Conservation (phyloP, 1,140 invertebrate genomes). For the Mycetomoellerius zeteki region DNA sequence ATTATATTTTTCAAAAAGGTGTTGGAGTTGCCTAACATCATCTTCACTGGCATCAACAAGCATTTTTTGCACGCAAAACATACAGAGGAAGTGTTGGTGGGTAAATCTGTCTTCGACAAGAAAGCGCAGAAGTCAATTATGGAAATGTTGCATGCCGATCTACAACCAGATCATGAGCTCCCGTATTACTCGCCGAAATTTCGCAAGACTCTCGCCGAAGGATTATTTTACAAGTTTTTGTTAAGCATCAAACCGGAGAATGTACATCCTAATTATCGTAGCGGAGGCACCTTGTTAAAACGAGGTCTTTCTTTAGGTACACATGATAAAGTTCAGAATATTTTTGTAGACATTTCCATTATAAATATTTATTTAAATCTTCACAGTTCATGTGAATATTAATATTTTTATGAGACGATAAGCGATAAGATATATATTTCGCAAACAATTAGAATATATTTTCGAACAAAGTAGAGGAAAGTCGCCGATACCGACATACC, state of each 20-base stretch:
- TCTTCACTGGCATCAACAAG: slow-evolving; percentile 90
- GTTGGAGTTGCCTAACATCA: slow-evolving; percentile 87
- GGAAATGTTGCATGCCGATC: slow-evolving; percentile 87
- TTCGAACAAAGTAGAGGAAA: no score
- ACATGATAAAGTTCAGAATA: no score
- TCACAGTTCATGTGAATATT: no score
- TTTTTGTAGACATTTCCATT: no score
- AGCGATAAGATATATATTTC: no score
- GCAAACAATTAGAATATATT: no score
- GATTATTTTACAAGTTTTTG: slow-evolving; percentile 92
- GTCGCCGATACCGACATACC: no score
- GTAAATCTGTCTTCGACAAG: slow-evolving; percentile 87
- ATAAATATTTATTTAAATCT: no score
- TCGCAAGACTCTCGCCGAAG: slow-evolving; percentile 89
- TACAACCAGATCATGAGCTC: slow-evolving; percentile 89
- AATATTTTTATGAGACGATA: no score
- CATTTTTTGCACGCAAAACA: slow-evolving; percentile 90
- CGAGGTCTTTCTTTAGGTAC: slow-evolving; percentile 90
- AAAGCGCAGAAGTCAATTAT: slow-evolving; percentile 88
- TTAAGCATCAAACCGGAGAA: slow-evolving; percentile 85
- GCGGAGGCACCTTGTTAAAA: slow-evolving; percentile 87
- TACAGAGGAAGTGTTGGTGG: slow-evolving; percentile 90
- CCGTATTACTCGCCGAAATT: slow-evolving; percentile 90
- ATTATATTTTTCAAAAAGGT: slow-evolving; percentile 66
- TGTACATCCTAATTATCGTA: slow-evolving; percentile 80